phyloP scores from a whole-genome alignment of 2,113 vertebrate genomes.

The Hydrolagus affinis region DNA sequence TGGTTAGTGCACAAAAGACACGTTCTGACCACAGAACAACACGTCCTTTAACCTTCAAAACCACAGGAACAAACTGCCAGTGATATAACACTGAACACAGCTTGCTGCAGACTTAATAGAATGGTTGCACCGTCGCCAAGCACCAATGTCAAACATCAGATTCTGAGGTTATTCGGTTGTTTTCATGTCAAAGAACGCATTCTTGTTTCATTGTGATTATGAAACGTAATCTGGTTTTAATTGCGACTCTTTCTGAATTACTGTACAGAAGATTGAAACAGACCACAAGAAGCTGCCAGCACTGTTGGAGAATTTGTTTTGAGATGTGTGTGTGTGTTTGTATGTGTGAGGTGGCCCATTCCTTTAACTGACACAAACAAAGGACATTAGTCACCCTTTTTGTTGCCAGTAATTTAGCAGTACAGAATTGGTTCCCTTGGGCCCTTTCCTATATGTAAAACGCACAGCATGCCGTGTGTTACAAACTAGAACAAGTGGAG shows the following conservation, averaged over 20 bases:
- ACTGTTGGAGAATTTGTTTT: conserved; percentile 3
- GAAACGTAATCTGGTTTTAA: neutral
- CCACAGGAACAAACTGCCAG: conserved; percentile 39
- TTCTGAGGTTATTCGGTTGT: neutral
- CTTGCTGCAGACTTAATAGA: conserved; percentile 36
- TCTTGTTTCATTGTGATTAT: neutral
- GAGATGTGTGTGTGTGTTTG: neutral
- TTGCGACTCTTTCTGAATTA: neutral
- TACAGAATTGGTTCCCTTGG: neutral
- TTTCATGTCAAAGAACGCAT: neutral
- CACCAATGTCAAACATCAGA: neutral
- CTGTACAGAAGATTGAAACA: neutral
- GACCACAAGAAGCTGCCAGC: neutral
- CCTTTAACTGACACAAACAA: neutral
- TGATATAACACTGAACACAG: conserved; percentile 44
- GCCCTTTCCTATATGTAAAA: neutral
- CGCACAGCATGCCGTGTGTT: neutral
- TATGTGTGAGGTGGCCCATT: neutral
- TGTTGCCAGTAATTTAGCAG: neutral
- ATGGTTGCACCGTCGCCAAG: neutral
- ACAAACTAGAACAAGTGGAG: neutral
- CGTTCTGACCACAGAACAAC: conserved; percentile 37
- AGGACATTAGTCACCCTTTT: neutral
- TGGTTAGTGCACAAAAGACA: conserved; percentile 33
- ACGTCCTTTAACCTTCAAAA: conserved; percentile 38